Evolutionary conservation across 1,140 invertebrate species (phyloP).

Genomic region (Scaptomyza montana): DNA sequence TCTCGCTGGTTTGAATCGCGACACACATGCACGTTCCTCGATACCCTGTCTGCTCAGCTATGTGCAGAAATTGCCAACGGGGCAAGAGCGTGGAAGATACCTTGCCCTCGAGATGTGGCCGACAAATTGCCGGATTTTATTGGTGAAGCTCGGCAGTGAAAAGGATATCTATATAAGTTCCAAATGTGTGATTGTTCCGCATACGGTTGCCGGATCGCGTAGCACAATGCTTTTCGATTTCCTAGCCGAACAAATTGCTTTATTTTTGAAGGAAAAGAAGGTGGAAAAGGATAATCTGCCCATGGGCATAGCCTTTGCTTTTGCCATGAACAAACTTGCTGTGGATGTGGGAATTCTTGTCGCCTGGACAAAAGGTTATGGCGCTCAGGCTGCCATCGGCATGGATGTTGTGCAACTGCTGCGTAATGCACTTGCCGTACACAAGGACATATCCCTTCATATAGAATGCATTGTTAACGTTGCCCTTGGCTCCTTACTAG

Average conservation of each 20-base stretch:
- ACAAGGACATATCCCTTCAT: slow-evolving; percentile 86
- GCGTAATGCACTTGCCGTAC: slow-evolving; percentile 88
- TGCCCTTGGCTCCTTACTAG: slow-evolving; percentile 95
- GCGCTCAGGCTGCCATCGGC: slow-evolving; percentile 83
- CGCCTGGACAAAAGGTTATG: slow-evolving; percentile 90
- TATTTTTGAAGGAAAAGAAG: slow-evolving; percentile 93
- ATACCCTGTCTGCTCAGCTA: slow-evolving; percentile 98
- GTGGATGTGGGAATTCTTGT: slow-evolving; percentile 94
- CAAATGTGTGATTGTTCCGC: slow-evolving; percentile 97
- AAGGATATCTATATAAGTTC: slow-evolving; percentile 95
- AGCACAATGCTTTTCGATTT: slow-evolving; percentile 96
- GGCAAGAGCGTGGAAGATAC: slow-evolving; percentile 97
- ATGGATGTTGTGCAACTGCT: slow-evolving; percentile 94
- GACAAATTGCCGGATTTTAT: slow-evolving; percentile 98
- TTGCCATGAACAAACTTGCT: slow-evolving; percentile 95
- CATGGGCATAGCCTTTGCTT: slow-evolving; percentile 99
- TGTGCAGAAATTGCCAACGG: slow-evolving; percentile 97
- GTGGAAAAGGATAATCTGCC: slow-evolving; percentile 86
- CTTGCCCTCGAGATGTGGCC: slow-evolving; percentile 98
- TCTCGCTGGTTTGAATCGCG: slow-evolving; percentile 90
- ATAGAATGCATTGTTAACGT: slow-evolving; percentile 98
- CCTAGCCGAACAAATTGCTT: slow-evolving; percentile 96
- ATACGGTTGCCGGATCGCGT: slow-evolving; percentile 95
- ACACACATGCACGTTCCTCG: slow-evolving; percentile 89
- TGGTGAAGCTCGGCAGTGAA: slow-evolving; percentile 94